Evolutionary conservation across 2,113 vertebrate species (phyloP), one percentile per base, ranked within the genome.

Genomic region (Chascanopsetta lugubris): DNA sequence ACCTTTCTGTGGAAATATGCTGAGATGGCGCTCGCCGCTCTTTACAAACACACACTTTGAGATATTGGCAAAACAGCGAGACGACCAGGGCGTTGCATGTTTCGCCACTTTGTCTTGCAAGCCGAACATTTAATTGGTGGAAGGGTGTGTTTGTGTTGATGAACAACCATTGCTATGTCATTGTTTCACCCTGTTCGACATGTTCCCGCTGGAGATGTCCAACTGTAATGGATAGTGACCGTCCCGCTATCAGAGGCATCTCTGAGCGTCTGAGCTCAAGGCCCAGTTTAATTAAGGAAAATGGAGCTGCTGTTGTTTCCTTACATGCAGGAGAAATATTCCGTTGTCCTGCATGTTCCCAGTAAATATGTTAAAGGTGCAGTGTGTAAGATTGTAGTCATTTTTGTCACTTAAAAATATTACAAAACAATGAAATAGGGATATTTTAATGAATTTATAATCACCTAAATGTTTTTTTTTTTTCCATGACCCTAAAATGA

Each of bases 71-170:
- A 80, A 77, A 75, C 60, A 21, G 48, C 42, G 29, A 64, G 53
- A 27, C 34, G 21, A 49, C 64, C 36, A 57, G 62, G 77, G 56
- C 38, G 45, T 48, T 54, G 48, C 50, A 9, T 3, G n/a, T 58
- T 50, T 72, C 51, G 0, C 50, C 22, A 38, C 36, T 63, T 78
- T 82, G 70, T 75, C 61, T 80, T 60, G 56, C 55, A 70, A 80
- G 72, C 47, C 12, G 36, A 75, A 75, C 68, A 42, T 84, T 88
- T 87, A 43, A 84, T 87, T 83, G 72, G 45, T 4, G 40, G 45
- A 45, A 51, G 49, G 71, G 61, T 71, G 61, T 71, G 63, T 65
- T 25, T 36, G 55, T 27, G 13, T 46, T 61, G 73, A 79, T 77
- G 72, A 79, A 80, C 75, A 79, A 63, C 64, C 51, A 5, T 15